Evolutionary conservation across 2,797 vertebrate species (phyloP).

Genomic region (Amniataba percoides): DNA sequence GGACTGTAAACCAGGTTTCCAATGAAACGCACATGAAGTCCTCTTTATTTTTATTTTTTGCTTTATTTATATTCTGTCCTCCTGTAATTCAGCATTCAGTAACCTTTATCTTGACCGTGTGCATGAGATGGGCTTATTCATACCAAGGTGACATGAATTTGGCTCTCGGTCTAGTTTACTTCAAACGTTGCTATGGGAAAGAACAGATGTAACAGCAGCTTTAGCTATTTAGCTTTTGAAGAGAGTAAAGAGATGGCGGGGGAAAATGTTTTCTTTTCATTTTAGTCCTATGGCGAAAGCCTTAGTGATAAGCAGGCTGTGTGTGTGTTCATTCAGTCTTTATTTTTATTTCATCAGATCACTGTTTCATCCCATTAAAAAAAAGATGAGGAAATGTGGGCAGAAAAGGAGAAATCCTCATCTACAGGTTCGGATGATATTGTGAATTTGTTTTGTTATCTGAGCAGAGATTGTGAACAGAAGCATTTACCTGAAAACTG

Average conservation of each 20-base stretch:
- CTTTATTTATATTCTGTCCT: conserved; percentile 20
- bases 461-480: background rate
- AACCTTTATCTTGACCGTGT: conserved; percentile 25
- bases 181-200: background rate
- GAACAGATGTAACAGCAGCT: conserved; percentile 9
- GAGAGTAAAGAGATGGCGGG: background rate
- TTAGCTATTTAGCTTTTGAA: background rate
- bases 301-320: background rate
- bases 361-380: background rate
- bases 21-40: background rate
- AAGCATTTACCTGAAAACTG: background rate
- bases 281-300: background rate
- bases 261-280: background rate
- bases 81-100: conserved; percentile 10
- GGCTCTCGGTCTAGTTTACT: conserved; percentile 11
- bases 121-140: background rate
- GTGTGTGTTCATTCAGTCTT: background rate
- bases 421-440: background rate
- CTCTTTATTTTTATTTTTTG: no score
- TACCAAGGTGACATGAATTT: background rate
- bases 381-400: background rate
- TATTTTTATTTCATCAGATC: background rate
- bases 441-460: no score
- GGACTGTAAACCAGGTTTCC: background rate
- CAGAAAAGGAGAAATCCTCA: background rate